Evolutionary conservation across 2,113 vertebrate genomes (phyloP).

Genomic region (Anhinga anhinga): DNA sequence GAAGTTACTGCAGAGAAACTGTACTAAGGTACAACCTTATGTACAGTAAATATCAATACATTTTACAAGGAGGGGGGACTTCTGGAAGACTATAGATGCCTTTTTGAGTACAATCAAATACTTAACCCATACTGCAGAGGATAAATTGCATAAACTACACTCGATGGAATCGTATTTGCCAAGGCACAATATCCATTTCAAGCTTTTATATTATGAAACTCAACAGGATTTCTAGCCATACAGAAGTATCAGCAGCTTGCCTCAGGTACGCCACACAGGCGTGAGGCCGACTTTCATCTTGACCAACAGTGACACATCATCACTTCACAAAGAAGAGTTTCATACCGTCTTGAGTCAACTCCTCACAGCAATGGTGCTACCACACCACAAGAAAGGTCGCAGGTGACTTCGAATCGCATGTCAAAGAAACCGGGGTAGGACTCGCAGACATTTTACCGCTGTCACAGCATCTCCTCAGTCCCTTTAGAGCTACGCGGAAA

Average conservation of each 20-base stretch:
- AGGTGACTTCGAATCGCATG: neutral
- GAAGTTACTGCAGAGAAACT: neutral
- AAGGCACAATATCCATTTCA: neutral
- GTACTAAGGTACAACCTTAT: accelerated
- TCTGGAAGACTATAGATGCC: neutral
- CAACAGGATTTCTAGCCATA: accelerated
- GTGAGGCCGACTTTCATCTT: neutral
- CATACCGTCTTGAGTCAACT: neutral
- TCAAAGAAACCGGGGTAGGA: neutral
- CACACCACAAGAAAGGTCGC: accelerated
- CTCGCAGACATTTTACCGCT: accelerated
- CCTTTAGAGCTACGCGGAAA: neutral
- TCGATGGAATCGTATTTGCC: neutral
- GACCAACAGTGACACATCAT: slow-evolving; percentile 5
- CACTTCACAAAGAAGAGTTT: neutral
- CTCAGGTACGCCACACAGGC: neutral
- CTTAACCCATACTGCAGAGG: neutral
- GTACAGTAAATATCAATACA: neutral
- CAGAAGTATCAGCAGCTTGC: neutral
- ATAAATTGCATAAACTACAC: accelerated
- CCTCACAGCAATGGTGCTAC: neutral
- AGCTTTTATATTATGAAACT: neutral
- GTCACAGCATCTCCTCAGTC: neutral
- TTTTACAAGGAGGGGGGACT: neutral
- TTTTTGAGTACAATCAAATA: neutral